Evolutionary conservation across 2,113 vertebrate genomes (phyloP).

Genomic region (Apodemus sylvaticus): DNA sequence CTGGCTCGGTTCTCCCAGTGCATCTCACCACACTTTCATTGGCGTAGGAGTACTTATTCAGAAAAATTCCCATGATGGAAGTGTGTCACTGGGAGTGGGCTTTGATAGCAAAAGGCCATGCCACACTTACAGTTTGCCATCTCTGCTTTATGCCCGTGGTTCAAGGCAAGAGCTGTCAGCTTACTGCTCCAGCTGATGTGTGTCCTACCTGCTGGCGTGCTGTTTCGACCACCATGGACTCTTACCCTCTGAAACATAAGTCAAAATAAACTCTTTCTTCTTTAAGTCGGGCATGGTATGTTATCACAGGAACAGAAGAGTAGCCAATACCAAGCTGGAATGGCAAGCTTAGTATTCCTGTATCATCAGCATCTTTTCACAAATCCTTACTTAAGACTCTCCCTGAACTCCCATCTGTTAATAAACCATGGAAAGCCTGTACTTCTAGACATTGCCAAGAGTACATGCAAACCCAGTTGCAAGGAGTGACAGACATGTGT

Average conservation of each 20-base stretch:
- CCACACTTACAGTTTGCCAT: neutral
- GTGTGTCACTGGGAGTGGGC: neutral
- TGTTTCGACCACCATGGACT: neutral
- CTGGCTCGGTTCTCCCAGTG: neutral
- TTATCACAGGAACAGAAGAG: neutral
- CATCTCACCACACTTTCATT: neutral
- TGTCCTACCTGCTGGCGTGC: neutral
- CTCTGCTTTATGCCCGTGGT: neutral
- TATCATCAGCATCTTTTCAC: neutral
- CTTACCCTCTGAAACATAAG: neutral
- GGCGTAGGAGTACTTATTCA: neutral
- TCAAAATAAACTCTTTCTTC: neutral
- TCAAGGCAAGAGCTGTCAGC: neutral
- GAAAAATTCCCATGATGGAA: neutral
- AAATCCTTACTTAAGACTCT: neutral
- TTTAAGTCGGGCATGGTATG: too few relatives aligned
- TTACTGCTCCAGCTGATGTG: neutral
- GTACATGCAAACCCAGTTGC: neutral
- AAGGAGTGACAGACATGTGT: neutral
- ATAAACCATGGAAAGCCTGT: neutral
- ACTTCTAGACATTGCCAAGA: neutral
- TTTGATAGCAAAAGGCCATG: neutral
- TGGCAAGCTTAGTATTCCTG: neutral
- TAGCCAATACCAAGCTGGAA: neutral
- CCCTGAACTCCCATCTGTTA: neutral